Conservation (phyloP, 1,140 invertebrate genomes). For the Pinna nobilis region DNA sequence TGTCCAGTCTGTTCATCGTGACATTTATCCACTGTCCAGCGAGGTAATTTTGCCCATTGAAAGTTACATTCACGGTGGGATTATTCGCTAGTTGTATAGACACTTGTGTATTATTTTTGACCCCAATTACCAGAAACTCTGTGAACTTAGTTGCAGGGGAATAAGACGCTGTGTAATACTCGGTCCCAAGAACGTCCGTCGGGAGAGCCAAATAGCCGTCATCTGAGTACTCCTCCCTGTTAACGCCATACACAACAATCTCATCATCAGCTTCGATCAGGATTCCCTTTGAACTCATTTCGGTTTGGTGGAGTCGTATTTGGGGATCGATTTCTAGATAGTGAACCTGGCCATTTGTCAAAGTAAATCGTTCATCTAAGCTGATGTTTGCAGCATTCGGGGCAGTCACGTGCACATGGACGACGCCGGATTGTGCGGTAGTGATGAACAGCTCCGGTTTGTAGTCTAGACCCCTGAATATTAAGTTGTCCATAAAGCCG, state of each 20-base stretch:
- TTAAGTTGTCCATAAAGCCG: slow-evolving; percentile 38
- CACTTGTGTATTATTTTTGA: slow-evolving; percentile 38
- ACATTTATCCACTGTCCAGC: slow-evolving; percentile 15
- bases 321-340: not conserved
- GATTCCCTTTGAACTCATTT: slow-evolving; percentile 18
- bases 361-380: slow-evolving; percentile 17
- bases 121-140: slow-evolving; percentile 30
- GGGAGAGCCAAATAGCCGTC: slow-evolving; percentile 43
- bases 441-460: slow-evolving; percentile 44
- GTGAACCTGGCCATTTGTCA: slow-evolving; percentile 26
- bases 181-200: slow-evolving; percentile 31
- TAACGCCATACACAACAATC: slow-evolving; percentile 35
- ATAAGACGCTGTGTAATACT: slow-evolving; percentile 42
- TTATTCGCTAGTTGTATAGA: slow-evolving; percentile 37
- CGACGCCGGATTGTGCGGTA: slow-evolving; percentile 10
- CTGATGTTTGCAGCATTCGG: slow-evolving; percentile 3
- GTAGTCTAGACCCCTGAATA: slow-evolving; percentile 14
- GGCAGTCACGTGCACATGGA: slow-evolving; percentile 29
- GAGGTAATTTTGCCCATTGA: not conserved
- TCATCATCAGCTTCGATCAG: slow-evolving; percentile 32
- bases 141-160: slow-evolving; percentile 17
- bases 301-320: slow-evolving; percentile 11
- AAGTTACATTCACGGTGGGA: slow-evolving; percentile 27
- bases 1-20: slow-evolving; percentile 22
- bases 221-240: slow-evolving; percentile 32